Evolutionary conservation across 2,113 vertebrate genomes (phyloP).

Genomic region (Budorcas taxicolor): DNA sequence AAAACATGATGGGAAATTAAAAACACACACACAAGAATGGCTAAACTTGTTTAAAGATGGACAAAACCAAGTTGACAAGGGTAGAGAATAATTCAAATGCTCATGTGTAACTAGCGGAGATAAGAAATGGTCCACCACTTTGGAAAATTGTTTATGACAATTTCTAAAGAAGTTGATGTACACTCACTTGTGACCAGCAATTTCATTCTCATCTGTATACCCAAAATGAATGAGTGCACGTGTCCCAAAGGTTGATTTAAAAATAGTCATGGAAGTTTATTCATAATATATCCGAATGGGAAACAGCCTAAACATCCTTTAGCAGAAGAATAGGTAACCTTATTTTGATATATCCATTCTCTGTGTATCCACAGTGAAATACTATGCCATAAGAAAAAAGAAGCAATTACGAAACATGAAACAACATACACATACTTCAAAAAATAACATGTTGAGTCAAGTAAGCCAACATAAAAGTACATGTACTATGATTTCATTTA

Average conservation of each 20-base stretch:
- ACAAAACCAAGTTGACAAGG: neutral
- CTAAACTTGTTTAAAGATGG: neutral
- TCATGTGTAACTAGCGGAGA: neutral
- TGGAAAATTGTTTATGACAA: neutral
- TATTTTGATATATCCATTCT: neutral
- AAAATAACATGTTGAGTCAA: neutral
- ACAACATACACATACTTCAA: neutral
- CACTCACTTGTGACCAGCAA: neutral
- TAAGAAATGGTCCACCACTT: neutral
- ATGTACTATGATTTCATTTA: neutral
- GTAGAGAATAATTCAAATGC: neutral
- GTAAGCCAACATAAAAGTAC: neutral
- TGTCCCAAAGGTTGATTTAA: neutral
- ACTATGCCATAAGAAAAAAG: neutral
- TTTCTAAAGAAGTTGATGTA: neutral
- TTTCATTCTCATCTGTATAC: neutral
- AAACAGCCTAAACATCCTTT: neutral
- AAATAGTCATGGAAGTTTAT: neutral
- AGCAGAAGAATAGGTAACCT: neutral
- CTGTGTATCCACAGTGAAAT: neutral
- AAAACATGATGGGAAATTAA: neutral
- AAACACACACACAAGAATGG: neutral
- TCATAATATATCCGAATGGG: neutral
- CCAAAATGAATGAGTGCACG: neutral
- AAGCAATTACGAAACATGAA: neutral